These are phyloP conservation scores for Fistularia commersonii DNA, from an alignment of 2,797 vertebrate genomes.

Conservation along the genomic window DNA sequence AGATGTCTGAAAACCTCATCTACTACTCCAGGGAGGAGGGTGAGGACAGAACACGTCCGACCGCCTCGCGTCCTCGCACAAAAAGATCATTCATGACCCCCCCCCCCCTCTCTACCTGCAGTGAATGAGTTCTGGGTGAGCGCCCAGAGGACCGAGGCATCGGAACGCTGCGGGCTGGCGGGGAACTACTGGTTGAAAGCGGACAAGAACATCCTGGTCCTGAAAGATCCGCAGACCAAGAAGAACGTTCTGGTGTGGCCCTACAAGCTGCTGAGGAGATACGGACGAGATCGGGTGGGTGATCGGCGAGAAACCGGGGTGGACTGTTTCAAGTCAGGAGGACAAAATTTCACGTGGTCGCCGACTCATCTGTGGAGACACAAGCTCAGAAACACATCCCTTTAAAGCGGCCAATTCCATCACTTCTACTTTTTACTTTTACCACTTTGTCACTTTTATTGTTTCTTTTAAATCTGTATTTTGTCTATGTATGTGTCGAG, in stretches of 20 bases:
- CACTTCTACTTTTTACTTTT: too few species aligned
- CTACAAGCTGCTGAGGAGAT: constrained; percentile 92
- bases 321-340: neutral
- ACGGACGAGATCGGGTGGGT: constrained; percentile 90
- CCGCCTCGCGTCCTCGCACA: neutral
- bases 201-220: constrained; percentile 76
- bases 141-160: constrained; percentile 87
- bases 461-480: too few species aligned
- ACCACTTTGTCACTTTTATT: too few species aligned
- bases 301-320: neutral
- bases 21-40: constrained; percentile 92
- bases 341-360: neutral
- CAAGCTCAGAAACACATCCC: too few species aligned
- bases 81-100: neutral
- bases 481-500: too few species aligned
- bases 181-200: constrained; percentile 87
- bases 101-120: constrained; percentile 37
- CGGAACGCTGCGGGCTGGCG: constrained; percentile 83
- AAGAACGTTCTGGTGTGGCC: constrained; percentile 84
- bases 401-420: too few species aligned
- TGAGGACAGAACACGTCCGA: constrained; percentile 45
- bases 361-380: too few species aligned
- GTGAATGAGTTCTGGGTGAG: constrained; percentile 91
- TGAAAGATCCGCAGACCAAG: constrained; percentile 80
- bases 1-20: constrained; percentile 95